Conservation (phyloP, 2,797 vertebrate genomes). For the Muscicapa comitata region DNA sequence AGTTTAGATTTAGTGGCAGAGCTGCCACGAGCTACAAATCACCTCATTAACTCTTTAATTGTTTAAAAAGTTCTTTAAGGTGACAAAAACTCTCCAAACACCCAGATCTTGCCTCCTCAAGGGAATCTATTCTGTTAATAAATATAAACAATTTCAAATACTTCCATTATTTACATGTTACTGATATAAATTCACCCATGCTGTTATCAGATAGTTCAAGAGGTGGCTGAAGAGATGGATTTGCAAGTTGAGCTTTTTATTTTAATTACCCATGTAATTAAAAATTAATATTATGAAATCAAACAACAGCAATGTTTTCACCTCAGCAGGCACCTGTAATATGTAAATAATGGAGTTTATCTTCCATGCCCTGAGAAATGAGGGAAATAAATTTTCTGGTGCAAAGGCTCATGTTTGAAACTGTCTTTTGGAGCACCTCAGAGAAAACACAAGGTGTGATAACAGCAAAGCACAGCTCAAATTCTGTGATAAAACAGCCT, state of each 20-base stretch:
- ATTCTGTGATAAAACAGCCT: not conserved
- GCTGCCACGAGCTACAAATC: not conserved
- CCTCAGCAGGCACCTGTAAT: not conserved
- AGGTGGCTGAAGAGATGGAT: not conserved
- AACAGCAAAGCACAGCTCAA: not conserved
- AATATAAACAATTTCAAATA: not conserved
- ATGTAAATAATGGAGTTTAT: not conserved
- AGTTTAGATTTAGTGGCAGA: not conserved
- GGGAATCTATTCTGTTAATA: not conserved
- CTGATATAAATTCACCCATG: not conserved
- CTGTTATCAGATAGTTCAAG: rapidly evolving
- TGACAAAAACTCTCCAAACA: not conserved
- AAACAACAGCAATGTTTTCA: not conserved
- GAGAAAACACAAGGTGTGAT: not conserved
- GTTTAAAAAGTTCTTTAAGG: not conserved
- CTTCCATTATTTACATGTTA: not conserved
- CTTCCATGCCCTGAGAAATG: not conserved
- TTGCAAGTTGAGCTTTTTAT: not conserved
- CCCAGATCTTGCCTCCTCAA: not conserved
- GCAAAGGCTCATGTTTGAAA: not conserved
- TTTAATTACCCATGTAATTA: not conserved
- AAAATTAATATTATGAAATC: not conserved
- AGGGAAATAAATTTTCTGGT: not conserved
- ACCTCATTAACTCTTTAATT: not conserved
- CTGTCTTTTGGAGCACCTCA: not conserved